Conservation (phyloP, 2,888 invertebrate genomes). For the Pyrocoelia pectoralis region DNA sequence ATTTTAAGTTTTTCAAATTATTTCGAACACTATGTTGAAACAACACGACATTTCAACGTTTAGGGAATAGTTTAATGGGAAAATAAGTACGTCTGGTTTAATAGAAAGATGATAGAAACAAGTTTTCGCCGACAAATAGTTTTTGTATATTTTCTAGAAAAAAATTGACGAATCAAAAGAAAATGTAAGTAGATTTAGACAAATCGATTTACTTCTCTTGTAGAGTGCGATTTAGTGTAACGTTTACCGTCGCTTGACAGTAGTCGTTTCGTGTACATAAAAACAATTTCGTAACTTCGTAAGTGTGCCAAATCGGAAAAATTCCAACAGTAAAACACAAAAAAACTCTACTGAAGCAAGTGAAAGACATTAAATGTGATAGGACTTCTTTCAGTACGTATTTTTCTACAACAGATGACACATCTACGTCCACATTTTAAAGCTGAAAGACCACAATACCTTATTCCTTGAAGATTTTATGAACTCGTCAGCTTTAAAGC, state of each 20-base stretch:
- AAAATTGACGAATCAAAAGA: too few species aligned
- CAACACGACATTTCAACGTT: too few species aligned
- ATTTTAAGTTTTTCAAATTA: too few species aligned
- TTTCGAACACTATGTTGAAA: too few species aligned
- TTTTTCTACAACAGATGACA: conserved; percentile 17
- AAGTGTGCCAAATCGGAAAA: conserved; percentile 1
- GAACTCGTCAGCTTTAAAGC: background rate
- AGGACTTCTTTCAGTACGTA: background rate
- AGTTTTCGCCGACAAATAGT: too few species aligned
- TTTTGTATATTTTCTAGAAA: too few species aligned
- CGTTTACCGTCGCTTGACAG: background rate
- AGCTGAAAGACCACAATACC: background rate
- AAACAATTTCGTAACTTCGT: background rate
- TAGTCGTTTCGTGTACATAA: background rate
- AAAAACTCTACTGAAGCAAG: background rate
- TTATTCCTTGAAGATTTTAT: background rate
- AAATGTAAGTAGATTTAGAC: too few species aligned
- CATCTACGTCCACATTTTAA: conserved; percentile 10
- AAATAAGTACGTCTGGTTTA: too few species aligned
- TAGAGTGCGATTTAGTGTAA: background rate
- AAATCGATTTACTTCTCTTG: too few species aligned
- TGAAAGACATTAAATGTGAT: background rate
- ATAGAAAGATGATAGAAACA: too few species aligned
- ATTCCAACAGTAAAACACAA: background rate
- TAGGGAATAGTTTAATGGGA: too few species aligned